These are phyloP conservation scores for Cepaea nemoralis DNA, from an alignment of 1,140 invertebrate species.

Conservation along the genomic window DNA sequence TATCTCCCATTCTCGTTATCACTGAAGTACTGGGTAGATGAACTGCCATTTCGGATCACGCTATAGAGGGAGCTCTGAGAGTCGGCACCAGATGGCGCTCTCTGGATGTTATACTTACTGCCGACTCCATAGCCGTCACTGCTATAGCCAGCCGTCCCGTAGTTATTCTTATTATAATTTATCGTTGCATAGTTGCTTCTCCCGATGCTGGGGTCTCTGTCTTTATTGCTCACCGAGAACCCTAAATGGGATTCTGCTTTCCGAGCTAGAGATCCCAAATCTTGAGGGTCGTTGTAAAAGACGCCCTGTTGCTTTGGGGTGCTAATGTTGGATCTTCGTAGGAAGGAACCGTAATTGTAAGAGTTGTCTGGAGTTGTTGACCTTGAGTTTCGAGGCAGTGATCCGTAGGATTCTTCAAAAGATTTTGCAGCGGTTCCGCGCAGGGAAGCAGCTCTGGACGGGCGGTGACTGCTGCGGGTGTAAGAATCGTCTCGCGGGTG, in stretches of 20 bases:
- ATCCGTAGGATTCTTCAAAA: constrained; percentile 19
- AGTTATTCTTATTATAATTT: not conserved
- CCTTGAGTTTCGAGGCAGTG: not conserved
- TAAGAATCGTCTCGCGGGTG: not conserved
- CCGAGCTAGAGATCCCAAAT: constrained; percentile 13
- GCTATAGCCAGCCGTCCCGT: no score
- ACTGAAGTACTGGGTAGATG: not conserved
- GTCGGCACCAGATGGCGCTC: no score
- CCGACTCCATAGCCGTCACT: no score
- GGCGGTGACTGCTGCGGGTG: not conserved
- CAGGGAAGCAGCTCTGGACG: not conserved
- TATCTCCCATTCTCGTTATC: not conserved
- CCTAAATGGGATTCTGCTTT: constrained; percentile 8
- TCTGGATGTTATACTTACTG: no score
- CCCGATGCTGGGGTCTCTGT: not conserved
- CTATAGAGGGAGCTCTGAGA: no score
- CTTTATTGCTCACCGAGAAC: not conserved
- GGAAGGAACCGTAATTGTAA: constrained; percentile 17
- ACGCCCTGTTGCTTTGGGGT: not conserved
- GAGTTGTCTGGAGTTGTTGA: not conserved
- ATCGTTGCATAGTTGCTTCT: not conserved
- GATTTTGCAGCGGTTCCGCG: not conserved
- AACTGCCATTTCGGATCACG: not conserved
- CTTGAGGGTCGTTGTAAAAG: not conserved
- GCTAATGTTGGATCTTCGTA: not conserved